These are phyloP conservation scores for Erinaceus europaeus DNA, from an alignment of 2,113 vertebrate genomes.

Conservation along the genomic window DNA sequence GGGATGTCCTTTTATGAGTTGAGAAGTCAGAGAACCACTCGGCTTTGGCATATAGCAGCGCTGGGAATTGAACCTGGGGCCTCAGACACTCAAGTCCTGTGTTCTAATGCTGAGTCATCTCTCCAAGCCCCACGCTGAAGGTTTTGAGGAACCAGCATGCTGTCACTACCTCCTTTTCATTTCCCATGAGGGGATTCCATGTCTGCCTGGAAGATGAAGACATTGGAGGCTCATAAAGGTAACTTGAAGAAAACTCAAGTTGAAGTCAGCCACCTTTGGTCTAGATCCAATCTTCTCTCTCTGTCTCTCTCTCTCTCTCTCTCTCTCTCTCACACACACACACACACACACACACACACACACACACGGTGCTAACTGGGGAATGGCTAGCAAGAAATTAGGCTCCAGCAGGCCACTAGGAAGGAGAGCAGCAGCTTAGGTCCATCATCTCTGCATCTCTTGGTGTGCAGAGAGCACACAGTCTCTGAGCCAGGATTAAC, in stretches of 20 bases:
- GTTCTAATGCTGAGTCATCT: no score
- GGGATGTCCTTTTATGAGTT: no score
- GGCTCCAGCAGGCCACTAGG: neutral
- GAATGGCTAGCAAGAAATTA: neutral
- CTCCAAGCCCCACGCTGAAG: no score
- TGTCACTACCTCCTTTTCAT: neutral
- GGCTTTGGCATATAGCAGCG: no score
- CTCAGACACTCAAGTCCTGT: no score
- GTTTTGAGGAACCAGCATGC: neutral
- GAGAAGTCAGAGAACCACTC: no score
- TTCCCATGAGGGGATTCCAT: neutral
- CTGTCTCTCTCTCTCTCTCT: no score
- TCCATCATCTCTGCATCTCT: neutral
- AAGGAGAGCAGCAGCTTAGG: constrained; percentile 28
- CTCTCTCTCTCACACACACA: no score
- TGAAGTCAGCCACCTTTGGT: neutral
- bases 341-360: no score
- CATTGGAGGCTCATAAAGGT: neutral
- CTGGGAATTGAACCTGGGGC: no score
- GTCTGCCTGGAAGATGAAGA: neutral
- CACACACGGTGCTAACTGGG: neutral
- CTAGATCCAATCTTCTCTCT: no score
- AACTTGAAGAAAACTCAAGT: neutral
- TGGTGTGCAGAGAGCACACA: neutral
- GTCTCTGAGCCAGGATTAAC: constrained; percentile 2